These are phyloP conservation scores for Lasioglossum leucozonium DNA, from an alignment of 2,888 invertebrate species.

Conservation along the genomic window DNA sequence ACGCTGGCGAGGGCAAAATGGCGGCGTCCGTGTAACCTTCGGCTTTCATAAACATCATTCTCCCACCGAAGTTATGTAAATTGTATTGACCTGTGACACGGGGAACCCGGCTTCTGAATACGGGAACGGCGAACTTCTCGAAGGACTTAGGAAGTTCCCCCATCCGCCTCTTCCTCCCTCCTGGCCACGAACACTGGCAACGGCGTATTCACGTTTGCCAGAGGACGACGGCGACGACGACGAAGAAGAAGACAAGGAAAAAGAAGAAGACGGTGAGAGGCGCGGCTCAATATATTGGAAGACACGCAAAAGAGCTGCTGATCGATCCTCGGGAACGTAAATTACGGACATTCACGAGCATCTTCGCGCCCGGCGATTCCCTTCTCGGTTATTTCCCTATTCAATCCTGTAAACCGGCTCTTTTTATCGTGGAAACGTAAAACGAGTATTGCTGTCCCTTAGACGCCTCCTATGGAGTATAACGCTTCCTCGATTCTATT, in stretches of 20 bases:
- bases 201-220: slow-evolving; percentile 5
- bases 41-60: slow-evolving; percentile 16
- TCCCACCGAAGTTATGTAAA: slow-evolving; percentile 16
- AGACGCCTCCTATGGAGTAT: too few relatives aligned
- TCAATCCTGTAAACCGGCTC: background rate
- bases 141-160: slow-evolving; percentile 21
- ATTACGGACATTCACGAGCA: background rate
- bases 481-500: background rate
- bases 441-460: background rate
- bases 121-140: background rate
- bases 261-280: background rate
- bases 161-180: background rate
- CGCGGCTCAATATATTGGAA: slow-evolving; percentile 5
- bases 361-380: background rate
- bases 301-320: slow-evolving; percentile 16
- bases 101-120: background rate
- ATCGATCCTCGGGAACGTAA: slow-evolving; percentile 4
- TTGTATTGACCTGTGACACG: background rate
- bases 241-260: background rate
- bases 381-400: slow-evolving; percentile 16
- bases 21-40: slow-evolving; percentile 19
- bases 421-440: slow-evolving; percentile 6
- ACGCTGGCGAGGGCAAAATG: slow-evolving; percentile 4
- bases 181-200: background rate
- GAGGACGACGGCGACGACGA: background rate